Conservation (phyloP, 2,888 invertebrate species). For the Scaptomyza polygonia region DNA sequence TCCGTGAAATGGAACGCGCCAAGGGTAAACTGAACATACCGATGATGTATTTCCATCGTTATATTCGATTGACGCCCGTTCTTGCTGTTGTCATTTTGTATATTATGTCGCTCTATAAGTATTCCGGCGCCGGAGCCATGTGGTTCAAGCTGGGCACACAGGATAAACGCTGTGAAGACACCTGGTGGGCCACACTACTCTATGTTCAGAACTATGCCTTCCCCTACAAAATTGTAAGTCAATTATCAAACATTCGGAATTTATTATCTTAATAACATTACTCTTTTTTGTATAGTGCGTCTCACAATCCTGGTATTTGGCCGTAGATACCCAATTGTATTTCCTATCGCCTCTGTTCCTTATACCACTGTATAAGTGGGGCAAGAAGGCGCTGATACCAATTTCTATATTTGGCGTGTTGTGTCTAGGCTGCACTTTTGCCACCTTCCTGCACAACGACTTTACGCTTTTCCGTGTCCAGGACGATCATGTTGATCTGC, state of each 20-base stretch:
- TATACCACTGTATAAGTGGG: constrained; percentile 85
- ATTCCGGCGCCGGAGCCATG: constrained; percentile 85
- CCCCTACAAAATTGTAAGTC: constrained; percentile 80
- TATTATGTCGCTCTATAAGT: constrained; percentile 85
- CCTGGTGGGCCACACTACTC: constrained; percentile 85
- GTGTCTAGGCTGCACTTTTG: constrained; percentile 82
- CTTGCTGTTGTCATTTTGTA: constrained; percentile 85
- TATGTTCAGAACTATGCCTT: constrained; percentile 85
- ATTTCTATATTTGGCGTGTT: constrained; percentile 75
- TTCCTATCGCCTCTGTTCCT: constrained; percentile 86
- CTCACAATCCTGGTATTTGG: constrained; percentile 86
- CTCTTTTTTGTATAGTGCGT: constrained; percentile 83
- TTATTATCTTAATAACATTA: too few relatives aligned
- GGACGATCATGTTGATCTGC: constrained; percentile 79
- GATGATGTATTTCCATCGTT: constrained; percentile 84
- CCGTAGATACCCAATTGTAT: constrained; percentile 87
- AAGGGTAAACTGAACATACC: constrained; percentile 82
- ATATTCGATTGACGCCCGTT: constrained; percentile 86
- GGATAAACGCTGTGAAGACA: constrained; percentile 81
- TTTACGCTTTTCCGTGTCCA: constrained; percentile 82
- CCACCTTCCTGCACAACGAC: constrained; percentile 79
- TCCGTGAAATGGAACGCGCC: constrained; percentile 83
- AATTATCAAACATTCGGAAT: not conserved
- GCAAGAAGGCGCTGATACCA: constrained; percentile 81
- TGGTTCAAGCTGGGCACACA: constrained; percentile 84